Conservation (phyloP, 2,797 vertebrate genomes). For the Chaunax sp. region DNA sequence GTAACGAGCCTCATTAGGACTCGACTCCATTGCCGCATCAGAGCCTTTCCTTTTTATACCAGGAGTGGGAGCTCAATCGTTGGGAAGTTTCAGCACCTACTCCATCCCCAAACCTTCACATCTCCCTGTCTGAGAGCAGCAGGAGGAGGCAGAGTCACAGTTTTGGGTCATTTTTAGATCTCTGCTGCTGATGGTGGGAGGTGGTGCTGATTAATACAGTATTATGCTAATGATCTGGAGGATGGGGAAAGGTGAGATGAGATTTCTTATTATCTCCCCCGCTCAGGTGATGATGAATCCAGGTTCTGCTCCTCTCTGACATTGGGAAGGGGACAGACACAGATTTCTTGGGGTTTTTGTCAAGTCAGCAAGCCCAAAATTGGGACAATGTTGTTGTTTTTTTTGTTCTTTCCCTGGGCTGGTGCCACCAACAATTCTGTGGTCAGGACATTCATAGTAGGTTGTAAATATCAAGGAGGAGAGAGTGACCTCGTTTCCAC, state of each 20-base stretch:
- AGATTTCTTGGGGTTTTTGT: conserved; percentile 60
- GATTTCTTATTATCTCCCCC: conserved; percentile 66
- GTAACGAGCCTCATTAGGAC: conserved; percentile 76
- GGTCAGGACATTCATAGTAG: conserved; percentile 51
- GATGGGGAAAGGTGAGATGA: conserved; percentile 65
- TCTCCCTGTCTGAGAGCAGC: conserved; percentile 51
- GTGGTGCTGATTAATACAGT: conserved; percentile 73
- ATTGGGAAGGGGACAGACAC: conserved; percentile 57
- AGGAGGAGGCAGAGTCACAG: conserved; percentile 53
- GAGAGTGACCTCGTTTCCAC: conserved; percentile 73
- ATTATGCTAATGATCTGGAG: conserved; percentile 78
- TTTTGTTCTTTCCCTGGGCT: conserved; percentile 11
- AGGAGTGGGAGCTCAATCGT: conserved; percentile 65
- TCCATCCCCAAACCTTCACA: conserved; percentile 51
- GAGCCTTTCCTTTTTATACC: conserved; percentile 65
- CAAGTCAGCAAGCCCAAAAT: conserved; percentile 69
- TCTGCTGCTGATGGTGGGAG: conserved; percentile 50
- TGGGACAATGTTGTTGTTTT: conserved; percentile 47
- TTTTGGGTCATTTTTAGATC: conserved; percentile 76
- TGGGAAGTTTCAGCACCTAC: conserved; percentile 62
- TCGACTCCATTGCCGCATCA: conserved; percentile 68
- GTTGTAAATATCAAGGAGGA: conserved; percentile 74
- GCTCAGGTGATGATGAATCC: conserved; percentile 71
- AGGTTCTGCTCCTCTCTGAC: conserved; percentile 66
- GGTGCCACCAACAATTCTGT: conserved; percentile 40